Conservation (phyloP, 2,888 invertebrate genomes). For the Drosophila quinaria region DNA sequence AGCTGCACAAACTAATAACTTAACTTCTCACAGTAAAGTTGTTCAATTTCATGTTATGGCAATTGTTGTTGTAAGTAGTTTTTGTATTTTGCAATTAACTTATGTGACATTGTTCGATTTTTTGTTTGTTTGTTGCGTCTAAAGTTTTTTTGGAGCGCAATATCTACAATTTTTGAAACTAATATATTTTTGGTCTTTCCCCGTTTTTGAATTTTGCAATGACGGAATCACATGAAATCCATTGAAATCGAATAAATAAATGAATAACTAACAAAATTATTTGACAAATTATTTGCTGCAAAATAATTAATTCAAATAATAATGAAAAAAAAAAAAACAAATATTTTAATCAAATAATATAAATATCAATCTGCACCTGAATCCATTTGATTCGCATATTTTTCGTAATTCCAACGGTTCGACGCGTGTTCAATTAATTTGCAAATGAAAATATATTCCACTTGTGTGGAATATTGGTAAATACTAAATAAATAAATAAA, state of each 20-base stretch:
- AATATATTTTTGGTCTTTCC: conserved; percentile 77
- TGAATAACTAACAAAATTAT: conserved; percentile 24
- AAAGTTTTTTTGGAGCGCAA: conserved; percentile 34
- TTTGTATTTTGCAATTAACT: conserved; percentile 49
- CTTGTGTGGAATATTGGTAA: conserved; percentile 35
- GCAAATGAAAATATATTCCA: conserved; percentile 28
- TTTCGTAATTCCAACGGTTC: conserved; percentile 57
- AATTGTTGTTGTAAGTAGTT: conserved; percentile 62
- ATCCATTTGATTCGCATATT: conserved; percentile 41
- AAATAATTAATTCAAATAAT: conserved; percentile 31
- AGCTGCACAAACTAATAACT: conserved; percentile 41
- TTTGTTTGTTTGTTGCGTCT: conserved; percentile 18
- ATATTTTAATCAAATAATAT: conserved; percentile 12
- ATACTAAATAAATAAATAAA: conserved; percentile 22
- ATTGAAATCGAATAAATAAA: conserved; percentile 18
- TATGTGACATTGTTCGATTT: conserved; percentile 11
- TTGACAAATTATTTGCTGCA: conserved; percentile 30
- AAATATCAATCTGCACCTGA: conserved; percentile 43
- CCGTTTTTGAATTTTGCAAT: conserved; percentile 77
- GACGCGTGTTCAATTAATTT: conserved; percentile 29
- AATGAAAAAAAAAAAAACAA: conserved; percentile 10
- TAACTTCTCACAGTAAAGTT: conserved; percentile 43
- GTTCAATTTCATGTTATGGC: conserved; percentile 45
- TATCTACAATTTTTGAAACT: conserved; percentile 66
- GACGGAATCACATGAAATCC: conserved; percentile 32